Percentiles rank a stretch among this genome's conserved stretches.
Conservation (phyloP, 2,113 vertebrate species). For the Ranitomeya variabilis region DNA sequence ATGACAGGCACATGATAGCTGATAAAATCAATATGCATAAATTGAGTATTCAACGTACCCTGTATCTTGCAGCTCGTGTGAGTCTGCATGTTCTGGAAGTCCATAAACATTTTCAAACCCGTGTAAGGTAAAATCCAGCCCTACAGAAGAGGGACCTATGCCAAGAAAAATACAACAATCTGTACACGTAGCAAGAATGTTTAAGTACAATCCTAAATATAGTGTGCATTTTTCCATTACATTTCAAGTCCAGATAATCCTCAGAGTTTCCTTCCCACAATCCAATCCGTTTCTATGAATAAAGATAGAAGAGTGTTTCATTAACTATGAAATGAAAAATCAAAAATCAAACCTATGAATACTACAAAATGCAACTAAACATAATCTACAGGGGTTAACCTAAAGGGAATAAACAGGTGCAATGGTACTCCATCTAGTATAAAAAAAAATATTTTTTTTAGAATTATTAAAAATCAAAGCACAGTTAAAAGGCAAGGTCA, state of each 20-base stretch:
- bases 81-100: constrained; percentile 87
- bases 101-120: constrained; percentile 88
- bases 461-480: too few relatives aligned
- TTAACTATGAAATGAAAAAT: neutral
- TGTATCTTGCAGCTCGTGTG: constrained; percentile 85
- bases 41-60: constrained; percentile 68
- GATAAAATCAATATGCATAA: neutral
- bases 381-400: too few relatives aligned
- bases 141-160: constrained; percentile 86
- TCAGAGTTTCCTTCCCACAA: constrained; percentile 85
- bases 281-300: constrained; percentile 67
- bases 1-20: too few relatives aligned
- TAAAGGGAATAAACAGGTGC: too few relatives aligned
- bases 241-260: constrained; percentile 85
- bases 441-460: too few relatives aligned
- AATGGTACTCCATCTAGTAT: too few relatives aligned
- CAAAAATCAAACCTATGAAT: too few relatives aligned
- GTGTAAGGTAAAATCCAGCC: constrained; percentile 85
- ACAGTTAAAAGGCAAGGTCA: too few relatives aligned
- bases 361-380: too few relatives aligned
- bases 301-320: constrained; percentile 31
- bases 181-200: neutral
- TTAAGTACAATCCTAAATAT: neutral
- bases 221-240: constrained; percentile 74
- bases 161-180: neutral